Conservation (phyloP, 2,888 invertebrate species). For the Zhuqinia jingwanae region DNA sequence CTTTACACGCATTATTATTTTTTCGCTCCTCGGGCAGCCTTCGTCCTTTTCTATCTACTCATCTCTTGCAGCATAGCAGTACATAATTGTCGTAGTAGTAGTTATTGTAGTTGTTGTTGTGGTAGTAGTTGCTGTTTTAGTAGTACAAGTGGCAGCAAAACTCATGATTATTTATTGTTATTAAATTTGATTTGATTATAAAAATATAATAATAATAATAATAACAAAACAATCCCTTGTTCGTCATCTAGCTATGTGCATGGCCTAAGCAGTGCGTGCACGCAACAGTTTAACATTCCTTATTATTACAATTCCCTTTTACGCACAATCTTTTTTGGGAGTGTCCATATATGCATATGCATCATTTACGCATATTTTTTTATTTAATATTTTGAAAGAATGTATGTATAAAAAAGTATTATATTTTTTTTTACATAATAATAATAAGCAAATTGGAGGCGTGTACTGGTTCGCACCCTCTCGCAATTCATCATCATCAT, state of each 20-base stretch:
- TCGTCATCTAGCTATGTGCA: too few relatives aligned
- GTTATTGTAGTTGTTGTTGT: not conserved
- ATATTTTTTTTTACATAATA: too few relatives aligned
- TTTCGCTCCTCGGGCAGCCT: conserved; percentile 26
- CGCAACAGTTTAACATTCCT: not conserved
- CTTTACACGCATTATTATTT: conserved; percentile 28
- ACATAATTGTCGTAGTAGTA: not conserved
- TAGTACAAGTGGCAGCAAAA: not conserved
- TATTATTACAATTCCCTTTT: not conserved
- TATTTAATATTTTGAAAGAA: too few relatives aligned
- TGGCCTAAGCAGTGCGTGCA: not conserved
- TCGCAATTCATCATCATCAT: conserved; percentile 32
- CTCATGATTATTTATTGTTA: conserved; percentile 41
- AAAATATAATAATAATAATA: conserved; percentile 1
- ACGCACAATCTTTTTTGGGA: conserved; percentile 36
- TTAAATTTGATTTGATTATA: conserved; percentile 46
- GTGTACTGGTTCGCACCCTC: conserved; percentile 38
- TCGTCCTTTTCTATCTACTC: not conserved
- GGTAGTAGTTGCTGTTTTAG: too few relatives aligned
- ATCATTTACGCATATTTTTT: not conserved
- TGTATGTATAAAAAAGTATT: too few relatives aligned
- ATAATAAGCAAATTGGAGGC: conserved; percentile 33
- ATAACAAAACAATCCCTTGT: too few relatives aligned
- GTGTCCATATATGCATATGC: not conserved
- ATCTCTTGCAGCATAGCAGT: not conserved